Evolutionary conservation across 2,113 vertebrate species (phyloP).

Genomic region (Cyprinodon variegatus): DNA sequence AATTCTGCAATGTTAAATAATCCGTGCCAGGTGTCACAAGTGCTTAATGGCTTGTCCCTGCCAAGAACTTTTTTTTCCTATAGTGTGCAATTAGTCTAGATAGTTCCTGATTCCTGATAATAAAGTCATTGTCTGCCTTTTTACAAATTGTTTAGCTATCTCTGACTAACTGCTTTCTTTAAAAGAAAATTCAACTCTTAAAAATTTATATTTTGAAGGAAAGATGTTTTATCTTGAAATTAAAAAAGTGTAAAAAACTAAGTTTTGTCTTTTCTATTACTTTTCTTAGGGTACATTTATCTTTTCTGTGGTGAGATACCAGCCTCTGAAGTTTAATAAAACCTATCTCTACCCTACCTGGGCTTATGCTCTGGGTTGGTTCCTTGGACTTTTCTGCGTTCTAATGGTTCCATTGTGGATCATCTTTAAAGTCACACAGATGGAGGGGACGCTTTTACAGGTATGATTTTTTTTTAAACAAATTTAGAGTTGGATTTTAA

Average conservation of each 20-base stretch:
- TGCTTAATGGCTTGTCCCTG: too few relatives aligned
- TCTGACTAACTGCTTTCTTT: too few relatives aligned
- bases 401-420: conserved; percentile 88
- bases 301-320: conserved; percentile 71
- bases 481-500: background rate
- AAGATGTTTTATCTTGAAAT: background rate
- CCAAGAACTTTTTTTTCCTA: too few relatives aligned
- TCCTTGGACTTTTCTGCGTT: conserved; percentile 88
- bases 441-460: conserved; percentile 68
- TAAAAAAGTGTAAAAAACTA: background rate
- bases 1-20: too few relatives aligned
- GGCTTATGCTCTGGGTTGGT: conserved; percentile 90
- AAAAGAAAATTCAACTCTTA: too few relatives aligned
- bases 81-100: too few relatives aligned
- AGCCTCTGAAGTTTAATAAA: conserved; percentile 84
- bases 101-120: too few relatives aligned
- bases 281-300: conserved; percentile 70
- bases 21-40: too few relatives aligned
- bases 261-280: background rate
- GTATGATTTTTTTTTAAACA: conserved; percentile 34
- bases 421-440: conserved; percentile 68
- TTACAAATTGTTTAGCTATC: too few relatives aligned
- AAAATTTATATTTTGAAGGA: background rate
- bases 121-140: too few relatives aligned
- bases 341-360: conserved; percentile 90